Evolutionary conservation across 2,113 vertebrate genomes (phyloP).

Genomic region (Calonectris borealis): DNA sequence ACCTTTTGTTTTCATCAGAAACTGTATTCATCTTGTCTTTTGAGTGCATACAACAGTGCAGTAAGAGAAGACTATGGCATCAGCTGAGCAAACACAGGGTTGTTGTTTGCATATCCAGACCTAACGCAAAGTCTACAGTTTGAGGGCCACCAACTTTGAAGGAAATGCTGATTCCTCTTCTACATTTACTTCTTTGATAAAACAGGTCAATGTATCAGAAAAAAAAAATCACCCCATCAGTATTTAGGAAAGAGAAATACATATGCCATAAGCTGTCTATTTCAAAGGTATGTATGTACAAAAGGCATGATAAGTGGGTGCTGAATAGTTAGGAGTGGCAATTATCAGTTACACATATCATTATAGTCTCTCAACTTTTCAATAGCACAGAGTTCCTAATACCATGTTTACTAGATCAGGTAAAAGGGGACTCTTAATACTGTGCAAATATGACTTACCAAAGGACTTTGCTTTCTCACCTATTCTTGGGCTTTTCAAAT

Average conservation of each 20-base stretch:
- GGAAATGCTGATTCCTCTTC: not conserved
- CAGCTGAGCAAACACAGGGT: constrained; percentile 58
- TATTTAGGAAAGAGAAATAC: not conserved
- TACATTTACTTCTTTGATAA: not conserved
- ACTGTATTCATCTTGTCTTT: not conserved
- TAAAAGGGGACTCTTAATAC: constrained; percentile 55
- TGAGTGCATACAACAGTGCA: not conserved
- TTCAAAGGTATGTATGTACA: constrained; percentile 31
- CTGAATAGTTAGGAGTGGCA: constrained; percentile 37
- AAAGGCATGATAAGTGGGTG: constrained; percentile 37
- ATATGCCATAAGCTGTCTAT: not conserved
- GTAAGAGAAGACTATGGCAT: not conserved
- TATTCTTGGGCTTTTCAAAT: constrained; percentile 66
- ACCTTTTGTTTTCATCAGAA: not conserved
- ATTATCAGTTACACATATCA: constrained; percentile 24
- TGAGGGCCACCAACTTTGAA: not conserved
- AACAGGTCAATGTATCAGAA: not conserved
- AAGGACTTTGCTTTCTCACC: constrained; percentile 75
- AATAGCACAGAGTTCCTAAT: constrained; percentile 6
- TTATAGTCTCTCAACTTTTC: constrained; percentile 4
- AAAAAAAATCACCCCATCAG: not conserved
- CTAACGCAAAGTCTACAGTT: not conserved
- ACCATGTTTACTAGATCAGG: constrained; percentile 62
- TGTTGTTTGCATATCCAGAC: constrained; percentile 19
- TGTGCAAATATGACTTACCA: constrained; percentile 68